Percentiles rank a stretch among this genome's conserved stretches.
Conservation (phyloP, 2,888 invertebrate species). For the Copidosoma aretas region DNA sequence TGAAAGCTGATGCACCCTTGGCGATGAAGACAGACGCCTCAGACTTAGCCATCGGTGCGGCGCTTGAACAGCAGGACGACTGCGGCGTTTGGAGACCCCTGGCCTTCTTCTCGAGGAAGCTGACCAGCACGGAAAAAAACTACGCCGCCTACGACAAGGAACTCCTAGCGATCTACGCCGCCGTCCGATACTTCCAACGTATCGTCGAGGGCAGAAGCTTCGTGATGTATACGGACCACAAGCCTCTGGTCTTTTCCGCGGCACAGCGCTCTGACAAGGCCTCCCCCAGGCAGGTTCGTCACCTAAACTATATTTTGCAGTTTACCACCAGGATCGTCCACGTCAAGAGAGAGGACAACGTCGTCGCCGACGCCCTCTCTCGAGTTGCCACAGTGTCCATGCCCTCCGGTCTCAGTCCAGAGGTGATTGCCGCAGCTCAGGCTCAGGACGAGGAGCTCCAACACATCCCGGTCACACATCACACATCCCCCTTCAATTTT, state of each 20-base stretch:
- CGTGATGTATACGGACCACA: not conserved
- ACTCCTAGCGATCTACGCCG: not conserved
- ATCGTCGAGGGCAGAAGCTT: not conserved
- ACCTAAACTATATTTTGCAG: constrained; percentile 6
- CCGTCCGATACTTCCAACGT: not conserved
- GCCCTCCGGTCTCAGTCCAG: too few species aligned
- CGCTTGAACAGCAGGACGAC: not conserved
- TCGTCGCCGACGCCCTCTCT: constrained; percentile 24
- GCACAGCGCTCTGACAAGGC: not conserved
- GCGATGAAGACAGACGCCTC: constrained; percentile 22
- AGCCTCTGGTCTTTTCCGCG: not conserved
- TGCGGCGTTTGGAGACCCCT: constrained; percentile 18
- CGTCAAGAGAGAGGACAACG: constrained; percentile 1
- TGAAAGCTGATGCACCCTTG: constrained; percentile 13
- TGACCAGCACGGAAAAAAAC: not conserved
- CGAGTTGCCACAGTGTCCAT: not conserved
- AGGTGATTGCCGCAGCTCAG: too few species aligned
- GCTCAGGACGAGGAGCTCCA: too few species aligned
- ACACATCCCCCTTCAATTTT: too few species aligned
- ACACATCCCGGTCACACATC: too few species aligned
- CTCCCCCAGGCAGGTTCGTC: not conserved
- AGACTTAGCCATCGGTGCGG: constrained; percentile 13
- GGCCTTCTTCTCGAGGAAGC: constrained; percentile 10
- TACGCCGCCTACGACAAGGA: not conserved
- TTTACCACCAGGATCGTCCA: not conserved